Base-by-base conservation (phyloP, 2,797 vertebrate genomes). In the Sylvia borin region DNA sequence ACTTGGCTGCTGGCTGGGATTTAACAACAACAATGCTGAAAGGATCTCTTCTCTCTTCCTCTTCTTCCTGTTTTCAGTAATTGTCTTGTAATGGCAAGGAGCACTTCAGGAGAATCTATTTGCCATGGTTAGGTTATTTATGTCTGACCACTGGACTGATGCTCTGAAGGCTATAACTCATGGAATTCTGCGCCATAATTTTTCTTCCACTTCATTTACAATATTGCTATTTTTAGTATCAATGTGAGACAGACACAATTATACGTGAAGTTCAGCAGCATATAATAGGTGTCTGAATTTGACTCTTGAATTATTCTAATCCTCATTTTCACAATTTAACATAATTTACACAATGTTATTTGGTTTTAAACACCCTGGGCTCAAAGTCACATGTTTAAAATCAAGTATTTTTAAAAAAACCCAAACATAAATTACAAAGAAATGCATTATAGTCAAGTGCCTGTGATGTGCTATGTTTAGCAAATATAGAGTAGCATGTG, bases 161-260 rank as follows among this genome's bases (percentile, higher is more conserved):
- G 73, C 60, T 93, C 88, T 88, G 71, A 88, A 85, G 62, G 24
- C 62, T 95, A 31, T 75, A 93, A 78, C 62, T 94, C 94, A 78
- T n/a, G 48, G 58, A 36, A 84, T 81, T 48, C 62, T 93, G 40
- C 55, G 43, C 77, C 62, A 76, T 96, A 84, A 84, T 90, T 93
- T 91, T 93, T 93, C 88, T 95, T 94, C 92, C 95, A 93, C 83
- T 95, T 95, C 94, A 95, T 97, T 95, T 95, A 86, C 88, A 95
- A 55, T 91, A 92, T 67, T 88, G 51, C 83, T 96, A 94, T 93
- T 96, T 96, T 97, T 96, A 95, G 88, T 53, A 86, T 48, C 88
- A 93, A 68, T 24, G 3, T 90, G 92, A 95, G 95, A 97, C 94
- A 94, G 88, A 92, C 76, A 22, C 31, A 94, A 95, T 93, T 93